Percentiles rank a stretch among this genome's conserved stretches.
Conservation (phyloP, 2,888 invertebrate genomes). For the Eurytoma californica region DNA sequence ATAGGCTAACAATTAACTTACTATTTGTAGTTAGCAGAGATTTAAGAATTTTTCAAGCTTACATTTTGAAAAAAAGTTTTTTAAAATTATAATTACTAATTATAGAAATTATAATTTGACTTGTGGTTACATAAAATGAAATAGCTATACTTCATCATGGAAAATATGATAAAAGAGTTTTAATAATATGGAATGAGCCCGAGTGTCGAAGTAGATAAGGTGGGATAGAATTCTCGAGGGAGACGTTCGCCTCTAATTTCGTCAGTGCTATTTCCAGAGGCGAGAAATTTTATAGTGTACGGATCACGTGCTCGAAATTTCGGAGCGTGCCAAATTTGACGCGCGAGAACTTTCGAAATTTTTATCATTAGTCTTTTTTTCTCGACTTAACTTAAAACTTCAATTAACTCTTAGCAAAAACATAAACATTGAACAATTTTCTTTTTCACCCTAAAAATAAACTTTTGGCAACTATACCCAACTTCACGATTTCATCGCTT, state of each 20-base stretch:
- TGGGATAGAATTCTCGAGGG: conserved; percentile 5
- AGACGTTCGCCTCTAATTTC: conserved; percentile 44
- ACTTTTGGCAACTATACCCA: neutral
- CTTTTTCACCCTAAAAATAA: neutral
- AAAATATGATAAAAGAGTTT: conserved; percentile 3
- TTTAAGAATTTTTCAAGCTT: too few relatives aligned
- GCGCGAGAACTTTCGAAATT: neutral
- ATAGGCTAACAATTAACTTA: too few relatives aligned
- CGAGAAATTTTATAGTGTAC: conserved; percentile 37
- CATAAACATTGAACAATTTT: neutral
- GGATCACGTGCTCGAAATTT: conserved; percentile 38
- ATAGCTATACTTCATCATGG: neutral
- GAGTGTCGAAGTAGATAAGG: conserved; percentile 20
- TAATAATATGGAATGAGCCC: neutral
- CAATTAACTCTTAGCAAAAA: neutral
- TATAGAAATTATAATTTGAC: too few relatives aligned
- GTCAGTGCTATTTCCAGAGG: conserved; percentile 58
- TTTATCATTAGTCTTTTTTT: neutral
- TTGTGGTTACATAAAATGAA: too few relatives aligned
- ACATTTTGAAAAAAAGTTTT: too few relatives aligned
- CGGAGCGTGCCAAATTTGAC: conserved; percentile 29
- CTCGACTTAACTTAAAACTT: neutral
- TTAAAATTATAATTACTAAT: too few relatives aligned
- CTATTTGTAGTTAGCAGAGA: too few relatives aligned
- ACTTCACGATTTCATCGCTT: too few relatives aligned